Base-by-base conservation (phyloP, 2,797 vertebrate genomes). In the Phyllotis vaccarum region DNA sequence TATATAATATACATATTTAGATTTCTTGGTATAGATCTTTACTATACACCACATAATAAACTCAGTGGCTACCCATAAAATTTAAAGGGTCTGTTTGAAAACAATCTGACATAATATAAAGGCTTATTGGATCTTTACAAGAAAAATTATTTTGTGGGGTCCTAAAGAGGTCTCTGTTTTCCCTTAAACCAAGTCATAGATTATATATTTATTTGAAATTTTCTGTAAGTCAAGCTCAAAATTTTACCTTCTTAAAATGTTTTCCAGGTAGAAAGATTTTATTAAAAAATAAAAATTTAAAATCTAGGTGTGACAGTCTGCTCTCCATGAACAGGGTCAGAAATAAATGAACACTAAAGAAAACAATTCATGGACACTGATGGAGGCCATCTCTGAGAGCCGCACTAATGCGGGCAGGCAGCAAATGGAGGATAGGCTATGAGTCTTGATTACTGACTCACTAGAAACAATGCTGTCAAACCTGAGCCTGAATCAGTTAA, bases 391-490 rank as follows among this genome's bases (percentile, higher is more conserved):
- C n/a, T 16, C 0, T 58, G 3, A 85, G 7, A 16, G 34, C 49
- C 2, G n/a, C 29, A 37, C n/a, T 74, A 21, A n/a, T 1, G 24
- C n/a, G 40, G 79, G 22, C n/a, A 88, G 79, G 29, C 40, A 86
- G 16, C 54, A 90, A 40, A 74, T 5, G 6, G 31, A 64, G 86
- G 74, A 64, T 24, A 86, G 46, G 14, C 31, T 43, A 66, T 29
- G 14, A 13, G 46, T 62, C 66, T 92, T 95, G 93, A 90, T 62
- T 62, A 62, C 54, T 3, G 62, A 90, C 3, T 86, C 60, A 86
- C 49, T 95, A 82, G 72, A 82, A 94, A 72, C 5, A 66, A n/a
- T 14, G 56, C 76, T 86, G 88, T 78, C 78, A 95, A 90, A 86
- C 24, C 64, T 92, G 83, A n/a, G 46, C 46, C 46, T 49, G 46